Evolutionary conservation across 2,113 vertebrate species (phyloP).

Genomic region (Raja brachyura): DNA sequence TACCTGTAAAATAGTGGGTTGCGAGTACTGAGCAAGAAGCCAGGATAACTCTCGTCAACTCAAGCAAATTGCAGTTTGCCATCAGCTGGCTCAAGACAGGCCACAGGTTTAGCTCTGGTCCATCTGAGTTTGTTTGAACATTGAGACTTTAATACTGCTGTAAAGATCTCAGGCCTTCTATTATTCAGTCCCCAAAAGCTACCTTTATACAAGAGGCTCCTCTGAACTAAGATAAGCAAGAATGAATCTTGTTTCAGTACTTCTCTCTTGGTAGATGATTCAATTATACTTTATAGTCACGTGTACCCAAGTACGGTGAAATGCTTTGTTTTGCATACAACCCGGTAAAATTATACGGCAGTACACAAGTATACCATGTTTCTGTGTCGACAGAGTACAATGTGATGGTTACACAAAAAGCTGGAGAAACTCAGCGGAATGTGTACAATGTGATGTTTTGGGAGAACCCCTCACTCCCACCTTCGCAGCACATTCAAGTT

Average conservation of each 20-base stretch:
- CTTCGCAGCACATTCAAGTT: neutral
- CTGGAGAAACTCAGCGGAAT: too few relatives aligned
- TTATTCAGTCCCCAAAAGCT: neutral
- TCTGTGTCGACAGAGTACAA: neutral
- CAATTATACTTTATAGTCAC: too few relatives aligned
- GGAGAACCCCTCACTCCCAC: neutral
- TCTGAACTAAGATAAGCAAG: neutral
- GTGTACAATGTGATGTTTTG: neutral
- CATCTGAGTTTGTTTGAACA: neutral
- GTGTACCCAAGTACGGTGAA: too few relatives aligned
- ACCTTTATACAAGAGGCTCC: neutral
- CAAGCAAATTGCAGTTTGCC: neutral
- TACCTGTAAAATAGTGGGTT: neutral
- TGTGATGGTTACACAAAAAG: too few relatives aligned
- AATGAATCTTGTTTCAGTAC: neutral
- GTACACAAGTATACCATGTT: too few relatives aligned
- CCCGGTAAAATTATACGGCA: too few relatives aligned
- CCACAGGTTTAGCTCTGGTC: neutral
- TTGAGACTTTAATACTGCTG: neutral
- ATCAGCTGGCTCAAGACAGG: neutral
- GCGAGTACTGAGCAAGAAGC: neutral
- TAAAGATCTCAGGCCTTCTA: neutral
- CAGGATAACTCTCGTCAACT: neutral
- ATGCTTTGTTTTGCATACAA: too few relatives aligned
- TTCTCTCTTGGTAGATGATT: neutral